Base-by-base conservation (phyloP, 2,113 vertebrate genomes). In the Natator depressus region DNA sequence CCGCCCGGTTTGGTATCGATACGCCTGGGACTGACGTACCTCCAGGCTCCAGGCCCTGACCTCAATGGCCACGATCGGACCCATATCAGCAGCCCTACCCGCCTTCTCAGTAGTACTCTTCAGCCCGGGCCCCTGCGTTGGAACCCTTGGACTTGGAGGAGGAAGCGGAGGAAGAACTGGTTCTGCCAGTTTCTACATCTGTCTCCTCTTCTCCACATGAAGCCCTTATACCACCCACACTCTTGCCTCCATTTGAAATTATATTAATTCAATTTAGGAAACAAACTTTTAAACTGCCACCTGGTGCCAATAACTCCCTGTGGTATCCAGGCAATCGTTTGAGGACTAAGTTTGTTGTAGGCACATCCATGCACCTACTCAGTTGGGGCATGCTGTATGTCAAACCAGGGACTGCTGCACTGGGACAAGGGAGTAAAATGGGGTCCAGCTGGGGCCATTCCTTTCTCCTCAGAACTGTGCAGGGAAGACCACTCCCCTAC, bases 221-320 rank as follows among this genome's bases (percentile, higher is more conserved):
- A 62, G 29, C 29, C 12, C 6, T 13, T 31, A 62, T 62, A 31
- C 6, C 27, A 62, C 27, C 5, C 25, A 62, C 27, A 29, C 59
- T 16, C 29, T 62, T 62, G 13, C 29, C 29, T 62, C n/a, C 65
- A 95, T 83, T 57, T 91, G 84, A 20, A 25, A 94, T 85, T 75
- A 91, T 95, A 93, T 89, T 90, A 89, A 90, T 38, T 81, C 10
- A 4, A 90, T 80, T 65, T 5, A 72, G 38, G 35, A 79, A 87
- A 65, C 10, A 82, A 93, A 87, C 38, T 94, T 96, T 42, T 57
- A 4, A 90, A 95, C 72, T 85, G 31, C 14, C 78, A 93, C 49
- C 50, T 92, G 88, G 84, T 83, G 47, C 46, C 46, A 91, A 24
- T 7, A 80, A 94, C 49, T 3, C 4, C 1, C 7, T 1, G 51